Base-by-base conservation (phyloP, 2,888 invertebrate species). In the Chymomyza procnemis region DNA sequence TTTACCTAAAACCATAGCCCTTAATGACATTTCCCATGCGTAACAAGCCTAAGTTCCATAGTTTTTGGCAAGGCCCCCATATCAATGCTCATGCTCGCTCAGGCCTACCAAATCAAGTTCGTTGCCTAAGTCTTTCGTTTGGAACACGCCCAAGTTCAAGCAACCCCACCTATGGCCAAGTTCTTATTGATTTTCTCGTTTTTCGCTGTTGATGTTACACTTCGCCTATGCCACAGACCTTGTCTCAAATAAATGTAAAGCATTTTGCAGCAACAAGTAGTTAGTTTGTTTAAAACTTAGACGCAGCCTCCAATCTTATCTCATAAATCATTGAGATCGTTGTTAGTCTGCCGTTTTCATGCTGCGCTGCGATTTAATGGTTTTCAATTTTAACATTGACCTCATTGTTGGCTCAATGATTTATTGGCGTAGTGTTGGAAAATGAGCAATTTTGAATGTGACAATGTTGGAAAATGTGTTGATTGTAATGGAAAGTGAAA, bases 41-140 rank as follows among this genome's bases (percentile, higher is more conserved):
- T 26, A 26, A 6, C 26, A 26, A 26, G 1, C 4, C 26, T 6
- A 6, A 26, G 8, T 8, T 6, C 4, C 26, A 6, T 26, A 26
- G 8, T 26, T 26, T 26, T 26, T 26, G 26, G 26, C 26, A 26
- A 26, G 26, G 26, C 26, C 26, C 26, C 26, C 8, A 26, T 26
- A 26, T 6, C 26, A 41, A 12, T 34, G 34, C 8, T 41, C 34
- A 41, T 50, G 50, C 1, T 50, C 9, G 50, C 19, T 50, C 19
- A 16, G 16, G 50, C 50, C 18, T 18, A 50, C 8, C 14, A 18
- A n/a, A 8, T 50, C 64, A 59, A 73, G 75, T 67, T 71, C 46
- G 61, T 61, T 75, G 72, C 56, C 63, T 68, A 64, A 71, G 72
- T 74, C 62, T 67, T 69, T 66, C 64, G 50, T 50, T 21, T 62